These are phyloP conservation scores for Syndactyla subalaris DNA, from an alignment of 2,797 vertebrate species.

Conservation along the genomic window DNA sequence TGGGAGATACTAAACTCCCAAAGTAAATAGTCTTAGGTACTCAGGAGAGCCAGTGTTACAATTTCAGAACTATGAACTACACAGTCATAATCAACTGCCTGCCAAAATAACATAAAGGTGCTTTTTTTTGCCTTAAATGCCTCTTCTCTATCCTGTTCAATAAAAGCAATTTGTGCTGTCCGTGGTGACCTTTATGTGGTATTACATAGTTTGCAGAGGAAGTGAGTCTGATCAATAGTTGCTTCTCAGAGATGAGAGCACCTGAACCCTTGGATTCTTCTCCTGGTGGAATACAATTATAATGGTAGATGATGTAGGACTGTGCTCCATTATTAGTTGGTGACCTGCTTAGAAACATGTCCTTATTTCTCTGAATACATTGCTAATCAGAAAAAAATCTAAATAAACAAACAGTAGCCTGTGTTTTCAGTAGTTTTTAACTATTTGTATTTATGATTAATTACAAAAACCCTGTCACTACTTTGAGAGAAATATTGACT, in stretches of 20 bases:
- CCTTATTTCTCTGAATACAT: not conserved
- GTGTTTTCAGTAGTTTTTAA: not conserved
- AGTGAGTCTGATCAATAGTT: conserved; percentile 36
- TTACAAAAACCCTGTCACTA: not conserved
- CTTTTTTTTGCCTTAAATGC: conserved; percentile 35
- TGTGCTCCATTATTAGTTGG: not conserved
- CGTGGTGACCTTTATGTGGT: conserved; percentile 13
- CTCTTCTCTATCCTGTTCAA: conserved; percentile 32
- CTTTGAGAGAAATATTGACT: not conserved
- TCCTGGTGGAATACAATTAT: not conserved
- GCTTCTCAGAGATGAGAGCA: not conserved
- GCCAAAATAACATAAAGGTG: conserved; percentile 16
- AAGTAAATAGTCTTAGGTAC: conserved; percentile 1
- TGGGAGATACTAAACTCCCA: conserved; percentile 20
- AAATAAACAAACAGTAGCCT: not conserved
- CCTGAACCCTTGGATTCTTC: not conserved
- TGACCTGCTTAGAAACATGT: not conserved
- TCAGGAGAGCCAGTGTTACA: not conserved
- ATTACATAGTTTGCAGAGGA: conserved; percentile 27
- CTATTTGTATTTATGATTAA: not conserved
- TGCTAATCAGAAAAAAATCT: not conserved
- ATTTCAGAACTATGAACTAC: not conserved
- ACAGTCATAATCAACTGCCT: not conserved
- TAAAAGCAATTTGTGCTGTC: conserved; percentile 42
- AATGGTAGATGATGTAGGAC: not conserved